Conservation (phyloP, 2,888 invertebrate species). For the Anagyrus pseudococci region DNA sequence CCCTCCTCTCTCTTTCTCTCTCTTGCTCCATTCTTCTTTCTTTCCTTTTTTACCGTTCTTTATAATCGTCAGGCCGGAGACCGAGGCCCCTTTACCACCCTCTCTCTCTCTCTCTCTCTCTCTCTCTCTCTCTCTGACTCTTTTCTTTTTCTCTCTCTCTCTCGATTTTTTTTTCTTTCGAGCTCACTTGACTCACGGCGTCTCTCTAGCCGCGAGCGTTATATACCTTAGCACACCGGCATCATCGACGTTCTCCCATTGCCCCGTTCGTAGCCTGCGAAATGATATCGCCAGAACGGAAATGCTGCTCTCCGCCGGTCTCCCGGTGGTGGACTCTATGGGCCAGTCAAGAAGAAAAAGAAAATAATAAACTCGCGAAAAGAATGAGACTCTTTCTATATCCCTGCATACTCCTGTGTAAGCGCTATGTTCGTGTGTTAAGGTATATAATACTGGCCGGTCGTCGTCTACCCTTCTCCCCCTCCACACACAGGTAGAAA, state of each 20-base stretch:
- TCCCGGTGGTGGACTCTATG: no score
- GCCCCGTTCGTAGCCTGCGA: conserved; percentile 35
- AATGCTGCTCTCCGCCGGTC: conserved; percentile 29
- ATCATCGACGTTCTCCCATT: conserved; percentile 19
- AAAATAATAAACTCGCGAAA: neutral
- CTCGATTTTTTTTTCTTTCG: conserved; percentile 20
- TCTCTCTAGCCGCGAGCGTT: conserved; percentile 46
- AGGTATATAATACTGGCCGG: no score
- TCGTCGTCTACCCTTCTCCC: no score
- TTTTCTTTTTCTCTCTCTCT: conserved; percentile 25
- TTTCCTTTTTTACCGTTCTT: conserved; percentile 58
- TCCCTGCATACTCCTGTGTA: no score
- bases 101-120: conserved; percentile 8
- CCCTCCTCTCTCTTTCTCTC: conserved; percentile 46
- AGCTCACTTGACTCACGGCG: no score
- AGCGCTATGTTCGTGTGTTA: no score
- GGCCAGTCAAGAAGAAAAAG: neutral
- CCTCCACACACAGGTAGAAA: conserved; percentile 18
- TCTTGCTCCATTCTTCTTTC: no score
- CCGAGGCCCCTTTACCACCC: conserved; percentile 39
- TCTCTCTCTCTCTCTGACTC: conserved; percentile 22
- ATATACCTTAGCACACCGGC: conserved; percentile 44
- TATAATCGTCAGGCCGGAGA: conserved; percentile 58
- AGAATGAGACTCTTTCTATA: neutral
- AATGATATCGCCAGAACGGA: conserved; percentile 37